Evolutionary conservation across 2,113 vertebrate species (phyloP).

Genomic region (Propithecus coquereli): DNA sequence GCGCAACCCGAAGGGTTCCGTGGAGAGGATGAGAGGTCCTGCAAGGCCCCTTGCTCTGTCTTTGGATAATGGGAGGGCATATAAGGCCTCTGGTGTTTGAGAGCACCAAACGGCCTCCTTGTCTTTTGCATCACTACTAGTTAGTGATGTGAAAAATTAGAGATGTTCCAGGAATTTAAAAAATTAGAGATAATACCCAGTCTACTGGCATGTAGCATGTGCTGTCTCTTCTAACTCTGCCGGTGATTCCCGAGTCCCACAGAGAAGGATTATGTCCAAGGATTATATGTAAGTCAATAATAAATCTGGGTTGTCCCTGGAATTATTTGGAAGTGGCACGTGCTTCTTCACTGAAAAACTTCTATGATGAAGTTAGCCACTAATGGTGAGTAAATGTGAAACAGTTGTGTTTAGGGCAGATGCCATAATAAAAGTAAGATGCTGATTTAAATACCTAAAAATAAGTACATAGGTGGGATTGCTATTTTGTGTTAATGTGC

Average conservation of each 20-base stretch:
- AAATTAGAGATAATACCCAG: neutral
- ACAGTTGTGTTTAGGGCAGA: conserved; percentile 52
- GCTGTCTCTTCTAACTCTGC: neutral
- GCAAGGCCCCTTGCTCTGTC: neutral
- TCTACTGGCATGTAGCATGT: neutral
- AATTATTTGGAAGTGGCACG: neutral
- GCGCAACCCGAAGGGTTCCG: neutral
- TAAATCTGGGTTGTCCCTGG: neutral
- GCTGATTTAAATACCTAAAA: conserved; percentile 51
- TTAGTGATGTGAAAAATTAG: neutral
- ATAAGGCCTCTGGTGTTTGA: neutral
- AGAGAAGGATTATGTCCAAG: neutral
- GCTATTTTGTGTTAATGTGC: neutral
- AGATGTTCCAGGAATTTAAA: neutral
- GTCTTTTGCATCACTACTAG: neutral
- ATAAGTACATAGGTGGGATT: neutral
- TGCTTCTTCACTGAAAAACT: conserved; percentile 24
- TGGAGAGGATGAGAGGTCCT: neutral
- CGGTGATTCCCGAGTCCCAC: neutral
- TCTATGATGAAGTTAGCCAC: conserved; percentile 52
- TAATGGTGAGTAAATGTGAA: conserved; percentile 65
- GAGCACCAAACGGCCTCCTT: neutral
- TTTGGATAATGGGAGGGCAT: neutral
- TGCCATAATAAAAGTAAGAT: conserved; percentile 13
- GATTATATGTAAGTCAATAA: neutral